Evolutionary conservation across 1,140 invertebrate genomes (phyloP).

Genomic region (Gryon sp.): DNA sequence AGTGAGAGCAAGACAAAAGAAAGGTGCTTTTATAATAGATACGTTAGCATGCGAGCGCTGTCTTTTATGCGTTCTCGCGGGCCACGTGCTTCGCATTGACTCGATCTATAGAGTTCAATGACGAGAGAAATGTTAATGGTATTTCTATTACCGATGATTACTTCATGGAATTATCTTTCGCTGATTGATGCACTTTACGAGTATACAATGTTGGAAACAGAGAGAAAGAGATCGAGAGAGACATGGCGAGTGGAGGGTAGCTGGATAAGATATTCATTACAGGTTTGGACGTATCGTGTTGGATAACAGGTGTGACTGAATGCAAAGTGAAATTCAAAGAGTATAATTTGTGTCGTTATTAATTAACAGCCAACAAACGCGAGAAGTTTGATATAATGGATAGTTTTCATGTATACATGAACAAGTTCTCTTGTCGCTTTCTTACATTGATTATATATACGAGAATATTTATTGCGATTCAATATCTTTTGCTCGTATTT

Average conservation of each 20-base stretch:
- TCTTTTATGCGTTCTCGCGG: slow-evolving; percentile 68
- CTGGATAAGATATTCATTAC: slow-evolving; percentile 27
- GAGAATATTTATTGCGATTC: no score
- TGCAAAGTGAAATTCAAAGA: slow-evolving; percentile 28
- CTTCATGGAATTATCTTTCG: slow-evolving; percentile 51
- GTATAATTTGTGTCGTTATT: slow-evolving; percentile 34
- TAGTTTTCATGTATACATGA: background rate
- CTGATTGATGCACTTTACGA: slow-evolving; percentile 48
- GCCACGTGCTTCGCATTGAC: slow-evolving; percentile 57
- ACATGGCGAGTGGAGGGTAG: no score
- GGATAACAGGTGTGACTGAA: slow-evolving; percentile 29
- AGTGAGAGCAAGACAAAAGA: slow-evolving; percentile 62
- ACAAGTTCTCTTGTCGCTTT: background rate
- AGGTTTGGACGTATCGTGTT: slow-evolving; percentile 28
- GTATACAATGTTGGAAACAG: background rate
- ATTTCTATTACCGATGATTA: slow-evolving; percentile 59
- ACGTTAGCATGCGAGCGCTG: slow-evolving; percentile 72
- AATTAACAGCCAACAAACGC: slow-evolving; percentile 15
- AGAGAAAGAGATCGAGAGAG: background rate
- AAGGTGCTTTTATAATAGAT: slow-evolving; percentile 72
- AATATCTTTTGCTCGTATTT: no score
- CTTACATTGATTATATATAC: no score
- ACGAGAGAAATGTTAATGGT: slow-evolving; percentile 57
- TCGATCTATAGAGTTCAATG: slow-evolving; percentile 53
- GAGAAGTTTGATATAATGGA: background rate